Evolutionary conservation across 1,140 invertebrate species (phyloP).

Genomic region (Hirudo medicinalis): DNA sequence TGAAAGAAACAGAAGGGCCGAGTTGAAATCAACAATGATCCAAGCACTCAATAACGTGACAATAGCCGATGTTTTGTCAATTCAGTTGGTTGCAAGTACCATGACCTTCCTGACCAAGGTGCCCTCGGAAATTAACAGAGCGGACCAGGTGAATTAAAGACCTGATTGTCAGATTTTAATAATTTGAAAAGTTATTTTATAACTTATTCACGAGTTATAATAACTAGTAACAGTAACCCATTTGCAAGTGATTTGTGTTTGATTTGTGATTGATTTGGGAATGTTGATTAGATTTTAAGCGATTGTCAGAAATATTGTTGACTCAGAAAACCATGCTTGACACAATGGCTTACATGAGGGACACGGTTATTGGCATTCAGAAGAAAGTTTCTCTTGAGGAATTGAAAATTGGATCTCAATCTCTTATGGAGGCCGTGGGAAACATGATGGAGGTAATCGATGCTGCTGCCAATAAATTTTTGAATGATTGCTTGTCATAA

Average conservation of each 20-base stretch:
- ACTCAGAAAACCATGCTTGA: background rate
- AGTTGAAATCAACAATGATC: background rate
- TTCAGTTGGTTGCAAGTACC: conserved; percentile 14
- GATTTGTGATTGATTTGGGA: no score
- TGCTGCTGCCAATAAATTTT: no score
- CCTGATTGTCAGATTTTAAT: background rate
- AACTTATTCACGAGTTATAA: no score
- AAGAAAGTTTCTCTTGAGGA: conserved; percentile 5
- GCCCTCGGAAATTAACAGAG: background rate
- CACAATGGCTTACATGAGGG: background rate
- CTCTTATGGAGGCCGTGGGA: background rate
- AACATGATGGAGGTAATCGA: background rate
- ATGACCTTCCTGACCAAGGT: background rate
- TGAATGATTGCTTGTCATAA: no score
- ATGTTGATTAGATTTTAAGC: no score
- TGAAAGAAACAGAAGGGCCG: background rate
- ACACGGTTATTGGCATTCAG: background rate
- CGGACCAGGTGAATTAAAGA: conserved; percentile 2
- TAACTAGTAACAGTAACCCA: no score
- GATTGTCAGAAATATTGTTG: background rate
- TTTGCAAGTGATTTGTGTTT: no score
- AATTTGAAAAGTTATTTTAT: no score
- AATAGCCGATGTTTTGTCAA: background rate
- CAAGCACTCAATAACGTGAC: background rate
- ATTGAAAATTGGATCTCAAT: background rate